A percentile compares a stretch with the other conserved stretches of the same genome.
Conservation (phyloP, 2,113 vertebrate species). For the Oriolus oriolus region DNA sequence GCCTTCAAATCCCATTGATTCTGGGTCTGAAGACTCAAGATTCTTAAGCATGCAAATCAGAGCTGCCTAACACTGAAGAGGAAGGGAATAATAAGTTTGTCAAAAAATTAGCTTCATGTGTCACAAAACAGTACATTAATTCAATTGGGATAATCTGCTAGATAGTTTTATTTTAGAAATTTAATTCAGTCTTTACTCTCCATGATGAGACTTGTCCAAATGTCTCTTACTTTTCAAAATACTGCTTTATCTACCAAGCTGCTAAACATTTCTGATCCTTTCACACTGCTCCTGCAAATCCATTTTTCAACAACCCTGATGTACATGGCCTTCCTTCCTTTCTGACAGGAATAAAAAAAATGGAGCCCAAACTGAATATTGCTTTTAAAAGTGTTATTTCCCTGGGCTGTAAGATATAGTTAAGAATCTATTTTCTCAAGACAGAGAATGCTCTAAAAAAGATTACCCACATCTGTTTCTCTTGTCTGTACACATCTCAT, state of each 20-base stretch:
- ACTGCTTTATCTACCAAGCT: background rate
- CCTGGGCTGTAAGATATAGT: background rate
- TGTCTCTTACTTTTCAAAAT: background rate
- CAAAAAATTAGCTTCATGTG: background rate
- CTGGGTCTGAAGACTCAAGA: background rate
- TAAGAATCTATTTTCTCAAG: background rate
- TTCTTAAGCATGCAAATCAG: background rate
- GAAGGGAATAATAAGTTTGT: background rate
- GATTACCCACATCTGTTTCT: background rate
- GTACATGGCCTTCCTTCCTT: background rate
- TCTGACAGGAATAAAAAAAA: background rate
- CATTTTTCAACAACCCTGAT: background rate
- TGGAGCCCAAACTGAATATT: background rate
- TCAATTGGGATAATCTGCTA: background rate
- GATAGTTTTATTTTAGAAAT: background rate
- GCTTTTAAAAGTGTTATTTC: constrained; percentile 5
- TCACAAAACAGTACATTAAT: background rate
- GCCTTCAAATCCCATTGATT: background rate
- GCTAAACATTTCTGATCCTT: background rate
- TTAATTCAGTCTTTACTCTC: background rate
- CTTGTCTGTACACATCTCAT: background rate
- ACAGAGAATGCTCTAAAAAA: background rate
- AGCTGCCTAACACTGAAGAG: background rate
- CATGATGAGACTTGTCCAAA: background rate
- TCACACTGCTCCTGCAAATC: background rate